Conservation (phyloP, 30 jellyfish, hydroid and myxozoan species). For the Mastigias papua region DNA sequence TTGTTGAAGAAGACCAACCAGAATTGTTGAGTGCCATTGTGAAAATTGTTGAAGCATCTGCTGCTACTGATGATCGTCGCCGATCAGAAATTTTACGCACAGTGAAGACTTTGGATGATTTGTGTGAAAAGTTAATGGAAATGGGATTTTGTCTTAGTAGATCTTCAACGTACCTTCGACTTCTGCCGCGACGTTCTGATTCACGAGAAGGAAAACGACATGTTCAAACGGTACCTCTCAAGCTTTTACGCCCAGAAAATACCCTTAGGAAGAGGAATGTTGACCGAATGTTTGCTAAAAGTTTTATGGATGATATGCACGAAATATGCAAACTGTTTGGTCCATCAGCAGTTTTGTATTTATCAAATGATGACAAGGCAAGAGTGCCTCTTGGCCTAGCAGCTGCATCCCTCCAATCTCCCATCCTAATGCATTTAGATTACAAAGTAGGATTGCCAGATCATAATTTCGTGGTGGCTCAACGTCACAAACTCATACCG, state of each 20-base stretch:
- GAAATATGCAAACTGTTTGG: constrained; percentile 47
- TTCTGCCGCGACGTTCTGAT: not conserved
- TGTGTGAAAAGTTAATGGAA: too few species aligned
- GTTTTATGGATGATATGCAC: constrained; percentile 32
- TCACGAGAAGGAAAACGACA: not conserved
- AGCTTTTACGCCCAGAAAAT: too few species aligned
- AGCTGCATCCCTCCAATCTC: constrained; percentile 29
- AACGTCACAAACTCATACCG: constrained; percentile 62
- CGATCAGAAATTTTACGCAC: not conserved
- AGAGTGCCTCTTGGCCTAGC: not conserved
- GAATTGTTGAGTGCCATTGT: not conserved
- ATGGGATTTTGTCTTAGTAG: not conserved
- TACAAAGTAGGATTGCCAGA: constrained; percentile 54
- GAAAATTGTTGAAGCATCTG: not conserved
- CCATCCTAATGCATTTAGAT: constrained; percentile 63
- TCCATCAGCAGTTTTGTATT: constrained; percentile 19
- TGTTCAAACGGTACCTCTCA: not conserved
- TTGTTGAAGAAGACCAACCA: too few species aligned
- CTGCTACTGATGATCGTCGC: not conserved
- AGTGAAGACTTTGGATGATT: too few species aligned
- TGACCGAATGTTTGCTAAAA: constrained; percentile 68
- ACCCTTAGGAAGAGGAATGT: constrained; percentile 12
- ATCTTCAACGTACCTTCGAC: not conserved
- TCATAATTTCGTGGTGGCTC: constrained; percentile 62
- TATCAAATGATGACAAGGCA: constrained; percentile 58